Percentiles rank a stretch among this genome's conserved stretches.
Evolutionary conservation across 2,888 invertebrate species (phyloP).

Genomic region (Teleogryllus oceanicus): DNA sequence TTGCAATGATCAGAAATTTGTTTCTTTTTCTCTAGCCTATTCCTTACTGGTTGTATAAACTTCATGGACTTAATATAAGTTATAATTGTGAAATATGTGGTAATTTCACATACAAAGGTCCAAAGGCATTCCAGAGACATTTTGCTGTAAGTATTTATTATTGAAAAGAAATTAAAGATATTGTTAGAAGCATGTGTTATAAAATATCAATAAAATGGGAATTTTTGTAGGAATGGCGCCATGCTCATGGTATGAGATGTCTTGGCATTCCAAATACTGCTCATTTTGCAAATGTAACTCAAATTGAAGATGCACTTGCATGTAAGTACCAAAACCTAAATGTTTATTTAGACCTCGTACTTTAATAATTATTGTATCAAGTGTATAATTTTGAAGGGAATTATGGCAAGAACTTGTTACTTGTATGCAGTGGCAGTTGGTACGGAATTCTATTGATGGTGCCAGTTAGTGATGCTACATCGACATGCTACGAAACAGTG

Average conservation of each 20-base stretch:
- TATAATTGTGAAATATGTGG: conserved; percentile 99
- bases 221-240: conserved; percentile 59
- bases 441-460: no score
- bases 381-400: no score
- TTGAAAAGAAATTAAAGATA: neutral
- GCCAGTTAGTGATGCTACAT: no score
- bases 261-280: conserved; percentile 99
- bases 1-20: neutral
- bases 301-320: conserved; percentile 95
- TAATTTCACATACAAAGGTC: conserved; percentile 96
- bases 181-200: neutral
- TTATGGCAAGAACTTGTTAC: no score
- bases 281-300: conserved; percentile 99
- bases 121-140: conserved; percentile 98
- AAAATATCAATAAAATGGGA: neutral
- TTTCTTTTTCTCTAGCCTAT: conserved; percentile 36
- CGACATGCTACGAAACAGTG: no score
- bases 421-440: no score
- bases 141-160: conserved; percentile 65
- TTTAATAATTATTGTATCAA: no score
- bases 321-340: conserved; percentile 55
- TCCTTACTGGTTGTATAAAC: conserved; percentile 79
- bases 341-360: no score
- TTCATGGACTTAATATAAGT: conserved; percentile 97
- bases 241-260: conserved; percentile 91